Base-by-base conservation (phyloP, 37 sponge, comb jelly and placozoan species). In the Bolinopsis microptera region DNA sequence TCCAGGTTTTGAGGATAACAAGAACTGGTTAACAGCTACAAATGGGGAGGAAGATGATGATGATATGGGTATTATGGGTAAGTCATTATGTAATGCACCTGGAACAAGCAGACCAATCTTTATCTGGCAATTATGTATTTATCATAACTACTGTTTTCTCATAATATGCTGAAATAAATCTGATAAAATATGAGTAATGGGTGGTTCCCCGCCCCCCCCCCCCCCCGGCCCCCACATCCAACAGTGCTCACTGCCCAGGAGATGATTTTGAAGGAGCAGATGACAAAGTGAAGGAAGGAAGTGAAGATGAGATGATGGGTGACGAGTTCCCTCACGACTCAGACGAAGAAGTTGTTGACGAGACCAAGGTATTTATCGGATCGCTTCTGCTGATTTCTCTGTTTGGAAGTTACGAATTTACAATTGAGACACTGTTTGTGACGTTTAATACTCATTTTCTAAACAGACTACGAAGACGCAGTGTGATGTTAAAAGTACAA, bases 321-420 rank as follows among this genome's bases (percentile, higher is more conserved):
- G 93, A 93, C 67, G 94, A 83, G n/a, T 93, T 93, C 38, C 70
- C 31, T 22, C 40, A 35, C 0, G 93, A 93, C 30, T 69, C 68
- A 26, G 68, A 36, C 22, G 94, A 95, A 8, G 92, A 92, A 9
- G 68, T 27, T 1, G 24, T 69, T 0, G 61, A 40, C 90, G 23
- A 28, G 32, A 48, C 37, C 38, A 1, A 86, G 90, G 83, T 74
- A n/a, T 8, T 67, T 67, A 22, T 13, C 18, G 18, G 68, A 22
- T 67, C 68, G 13, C n/a, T 13, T 67, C 68, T 67, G 13, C 68
- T 13, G 18, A 67, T 67, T 18, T 67, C 68, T 67, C 18, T 67
- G 68, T 25, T 70, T 70, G 74, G 27, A 70, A 70, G n/a, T n/a
- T n/a, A n/a, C n/a, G n/a, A n/a, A n/a, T n/a, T n/a, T n/a, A n/a